phyloP scores from a whole-genome alignment of 2,888 invertebrate species.

The Oxycera nigricornis region DNA sequence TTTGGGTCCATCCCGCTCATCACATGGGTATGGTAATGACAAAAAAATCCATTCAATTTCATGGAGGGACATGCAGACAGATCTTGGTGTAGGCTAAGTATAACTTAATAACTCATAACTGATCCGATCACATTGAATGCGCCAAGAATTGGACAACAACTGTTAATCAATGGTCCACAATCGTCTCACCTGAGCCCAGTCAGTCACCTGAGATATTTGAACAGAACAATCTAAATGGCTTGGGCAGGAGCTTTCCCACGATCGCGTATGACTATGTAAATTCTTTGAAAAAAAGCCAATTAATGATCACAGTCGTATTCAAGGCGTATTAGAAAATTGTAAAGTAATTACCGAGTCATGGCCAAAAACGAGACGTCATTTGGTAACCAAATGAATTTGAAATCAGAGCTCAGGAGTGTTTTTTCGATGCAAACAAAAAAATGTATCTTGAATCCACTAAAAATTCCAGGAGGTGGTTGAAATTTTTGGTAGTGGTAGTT shows the following conservation, averaged over 20 bases:
- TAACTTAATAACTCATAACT: constrained; percentile 42
- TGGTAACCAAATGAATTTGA: not conserved
- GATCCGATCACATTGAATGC: constrained; percentile 41
- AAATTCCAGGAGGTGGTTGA: too few relatives aligned
- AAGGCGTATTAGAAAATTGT: constrained; percentile 6
- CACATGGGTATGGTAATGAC: constrained; percentile 2
- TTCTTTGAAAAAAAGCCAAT: constrained; percentile 46
- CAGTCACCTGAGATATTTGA: not conserved
- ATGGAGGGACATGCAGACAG: not conserved
- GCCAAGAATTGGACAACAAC: constrained; percentile 15
- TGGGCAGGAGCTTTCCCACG: constrained; percentile 39
- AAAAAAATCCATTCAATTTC: not conserved
- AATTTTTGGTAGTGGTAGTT: too few relatives aligned
- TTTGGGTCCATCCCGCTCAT: not conserved
- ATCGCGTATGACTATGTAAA: constrained; percentile 42
- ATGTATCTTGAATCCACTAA: too few relatives aligned
- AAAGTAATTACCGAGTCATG: constrained; percentile 41
- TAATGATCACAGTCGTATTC: constrained; percentile 42
- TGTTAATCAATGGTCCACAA: constrained; percentile 22
- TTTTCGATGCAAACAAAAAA: too few relatives aligned
- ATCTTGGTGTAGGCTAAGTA: constrained; percentile 18
- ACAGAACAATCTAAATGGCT: too few relatives aligned
- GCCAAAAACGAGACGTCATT: constrained; percentile 25
- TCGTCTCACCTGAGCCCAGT: not conserved
- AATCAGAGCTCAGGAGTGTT: too few relatives aligned